Evolutionary conservation across 1,140 invertebrate species (phyloP), one percentile per base, ranked within the genome.

Genomic region (Drosophila grimshawi): DNA sequence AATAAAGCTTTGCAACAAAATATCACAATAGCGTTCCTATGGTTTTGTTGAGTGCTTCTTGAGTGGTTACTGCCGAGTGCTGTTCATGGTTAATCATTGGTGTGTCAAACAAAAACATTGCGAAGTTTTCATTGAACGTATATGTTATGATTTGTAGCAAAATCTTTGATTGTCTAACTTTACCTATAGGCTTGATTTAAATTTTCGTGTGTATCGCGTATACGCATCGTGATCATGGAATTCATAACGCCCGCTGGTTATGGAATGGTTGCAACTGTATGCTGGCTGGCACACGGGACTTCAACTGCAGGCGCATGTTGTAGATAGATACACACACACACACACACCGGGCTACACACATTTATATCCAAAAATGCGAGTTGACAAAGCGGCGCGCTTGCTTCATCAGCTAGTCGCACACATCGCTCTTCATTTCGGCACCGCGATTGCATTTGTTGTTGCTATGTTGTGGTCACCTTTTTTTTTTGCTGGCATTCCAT

Each of bases 351-450:
- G 1, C 35, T 4, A 5, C 29, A 48, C n/a, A 8, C 10, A 33
- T 39, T n/a, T 43, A 59, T 51, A 35, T 52, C 49, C 11, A 55
- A 55, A 4, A 55, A 4, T 59, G 11, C 32, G 35, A 27, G 41
- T 73, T 67, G 56, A 60, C 70, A 67, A 55, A 53, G 27, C 63
- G 2, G 41, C n/a, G 49, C 51, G 56, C 32, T 61, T n/a, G 35
- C 35, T 74, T 69, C 57, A 74, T 35, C 71, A 51, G 19, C 43
- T 68, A 49, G 30, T 61, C 57, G 37, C 71, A 62, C 35, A 35
- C 41, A 60, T 55, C 41, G 43, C 51, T 67, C 81, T 88, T 85
- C 71, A 82, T 59, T 68, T 80, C 35, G 64, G 35, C 67, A 78
- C 70, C 19, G 29, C n/a, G 27, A 55, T 75, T 48, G 68, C 51